Evolutionary conservation across 2,888 invertebrate genomes (phyloP).

Genomic region (Stenotaenia linearis): DNA sequence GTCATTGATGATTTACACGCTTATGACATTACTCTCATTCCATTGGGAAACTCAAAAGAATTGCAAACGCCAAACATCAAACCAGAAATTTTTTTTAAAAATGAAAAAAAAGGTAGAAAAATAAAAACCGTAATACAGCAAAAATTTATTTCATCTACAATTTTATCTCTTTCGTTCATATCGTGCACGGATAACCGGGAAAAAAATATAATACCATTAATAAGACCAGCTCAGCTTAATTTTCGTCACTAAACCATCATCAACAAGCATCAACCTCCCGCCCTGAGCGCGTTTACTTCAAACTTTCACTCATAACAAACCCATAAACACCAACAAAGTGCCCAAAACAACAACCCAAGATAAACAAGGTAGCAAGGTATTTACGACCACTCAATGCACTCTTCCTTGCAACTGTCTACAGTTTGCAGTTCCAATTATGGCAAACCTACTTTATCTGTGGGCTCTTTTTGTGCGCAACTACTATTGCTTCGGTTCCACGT

Average conservation of each 20-base stretch:
- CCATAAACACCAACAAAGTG: conserved; percentile 19
- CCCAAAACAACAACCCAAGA: conserved; percentile 11
- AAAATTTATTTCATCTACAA: no score
- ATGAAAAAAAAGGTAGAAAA: not conserved
- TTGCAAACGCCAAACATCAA: not conserved
- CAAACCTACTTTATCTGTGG: conserved; percentile 19
- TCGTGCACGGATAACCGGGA: no score
- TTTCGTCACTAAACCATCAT: not conserved
- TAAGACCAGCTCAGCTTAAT: not conserved
- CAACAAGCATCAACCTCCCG: not conserved
- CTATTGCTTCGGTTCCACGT: conserved; percentile 15
- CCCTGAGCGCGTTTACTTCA: not conserved
- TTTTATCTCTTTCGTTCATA: not conserved
- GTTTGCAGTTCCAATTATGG: conserved; percentile 19
- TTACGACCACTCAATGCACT: conserved; percentile 19
- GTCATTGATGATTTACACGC: conserved; percentile 15
- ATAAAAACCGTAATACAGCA: no score
- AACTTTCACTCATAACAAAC: conserved; percentile 6
- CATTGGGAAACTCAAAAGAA: not conserved
- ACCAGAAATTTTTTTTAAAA: not conserved
- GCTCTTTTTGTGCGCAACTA: conserved; percentile 19
- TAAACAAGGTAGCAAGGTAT: conserved; percentile 19
- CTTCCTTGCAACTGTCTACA: conserved; percentile 19
- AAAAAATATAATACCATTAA: not conserved
- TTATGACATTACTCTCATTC: not conserved